Evolutionary conservation across 2,113 vertebrate species (phyloP), one percentile per base, ranked within the genome.

Genomic region (Anarhynchus alexandrinus): DNA sequence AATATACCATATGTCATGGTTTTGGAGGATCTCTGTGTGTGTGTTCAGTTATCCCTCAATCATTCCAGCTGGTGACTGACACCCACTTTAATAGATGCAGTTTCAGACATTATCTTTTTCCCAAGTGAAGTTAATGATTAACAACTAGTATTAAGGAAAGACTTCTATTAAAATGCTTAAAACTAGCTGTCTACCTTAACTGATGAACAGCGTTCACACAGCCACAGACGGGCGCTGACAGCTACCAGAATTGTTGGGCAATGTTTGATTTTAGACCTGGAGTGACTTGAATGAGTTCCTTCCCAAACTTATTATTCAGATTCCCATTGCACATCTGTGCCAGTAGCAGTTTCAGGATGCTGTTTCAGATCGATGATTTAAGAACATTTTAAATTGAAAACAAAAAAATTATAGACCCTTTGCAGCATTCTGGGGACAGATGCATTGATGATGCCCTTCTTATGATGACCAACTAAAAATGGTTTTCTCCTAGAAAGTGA

Each of bases 171-270:
- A 3, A 66, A 15, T 23, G 23, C 27, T 86, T 81, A 49, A 69
- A 69, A 38, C 3, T 12, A 54, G 9, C 12, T 3, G 34, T 42
- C 23, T 54, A 5, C 27, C 30, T 86, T 23, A 38, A 3, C 30
- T 0, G 1, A 10, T 38, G 36, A 52, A 15, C 29, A 38, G 8
- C 8, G 49, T 13, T 64, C 2, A 1, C 6, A 12, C 5, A 27
- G 65, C 26, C 82, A 21, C 15, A 9, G 17, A 8, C 11, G 11
- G 25, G 1, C 1, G 2, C 26, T 13, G 20, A 51, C 30, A 86
- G 34, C 67, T 30, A 19, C 82, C 19, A 16, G 34, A 80, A 57
- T 16, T 80, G 29, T 9, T 25, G 61, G 70, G 52, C 26, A 49
- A 14, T 12, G 0, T 47, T 62, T 40, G 18, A 18, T 55, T 90